Evolutionary conservation across 2,888 invertebrate genomes (phyloP).

Genomic region (Schrankia costaestrigalis): DNA sequence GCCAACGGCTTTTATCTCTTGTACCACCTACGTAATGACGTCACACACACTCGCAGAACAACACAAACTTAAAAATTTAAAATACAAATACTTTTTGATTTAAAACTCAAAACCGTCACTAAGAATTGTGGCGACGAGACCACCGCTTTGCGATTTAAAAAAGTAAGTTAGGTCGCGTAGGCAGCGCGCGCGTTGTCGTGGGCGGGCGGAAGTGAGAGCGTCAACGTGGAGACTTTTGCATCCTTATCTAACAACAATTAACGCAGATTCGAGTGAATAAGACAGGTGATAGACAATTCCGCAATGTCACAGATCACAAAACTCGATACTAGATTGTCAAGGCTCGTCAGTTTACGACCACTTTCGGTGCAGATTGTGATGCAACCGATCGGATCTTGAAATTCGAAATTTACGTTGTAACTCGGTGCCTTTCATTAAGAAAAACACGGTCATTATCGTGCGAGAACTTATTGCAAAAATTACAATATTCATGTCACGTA

Average conservation of each 20-base stretch:
- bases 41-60: conserved; percentile 47
- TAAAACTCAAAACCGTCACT: conserved; percentile 35
- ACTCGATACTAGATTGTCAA: conserved; percentile 55
- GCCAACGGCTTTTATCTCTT: conserved; percentile 58
- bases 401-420: conserved; percentile 33
- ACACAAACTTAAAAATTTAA: conserved; percentile 36
- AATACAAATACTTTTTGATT: conserved; percentile 33
- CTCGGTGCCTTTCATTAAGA: conserved; percentile 51
- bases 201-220: conserved; percentile 80
- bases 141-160: conserved; percentile 67
- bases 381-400: conserved; percentile 58
- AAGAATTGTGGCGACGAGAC: conserved; percentile 59
- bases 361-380: conserved; percentile 70
- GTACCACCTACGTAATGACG: conserved; percentile 70
- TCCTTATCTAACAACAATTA: conserved; percentile 64
- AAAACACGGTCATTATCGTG: conserved; percentile 53
- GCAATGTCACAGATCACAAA: conserved; percentile 70
- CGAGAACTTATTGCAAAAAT: conserved; percentile 47
- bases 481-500: conserved; percentile 60
- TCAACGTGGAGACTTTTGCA: conserved; percentile 49
- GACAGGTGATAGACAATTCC: conserved; percentile 55
- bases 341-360: conserved; percentile 72
- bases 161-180: conserved; percentile 68
- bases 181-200: conserved; percentile 59
- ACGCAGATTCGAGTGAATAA: conserved; percentile 43